Percentiles rank a stretch among this genome's conserved stretches.
phyloP scores from a whole-genome alignment of 2,113 vertebrate species.

The Shinisaurus crocodilurus region DNA sequence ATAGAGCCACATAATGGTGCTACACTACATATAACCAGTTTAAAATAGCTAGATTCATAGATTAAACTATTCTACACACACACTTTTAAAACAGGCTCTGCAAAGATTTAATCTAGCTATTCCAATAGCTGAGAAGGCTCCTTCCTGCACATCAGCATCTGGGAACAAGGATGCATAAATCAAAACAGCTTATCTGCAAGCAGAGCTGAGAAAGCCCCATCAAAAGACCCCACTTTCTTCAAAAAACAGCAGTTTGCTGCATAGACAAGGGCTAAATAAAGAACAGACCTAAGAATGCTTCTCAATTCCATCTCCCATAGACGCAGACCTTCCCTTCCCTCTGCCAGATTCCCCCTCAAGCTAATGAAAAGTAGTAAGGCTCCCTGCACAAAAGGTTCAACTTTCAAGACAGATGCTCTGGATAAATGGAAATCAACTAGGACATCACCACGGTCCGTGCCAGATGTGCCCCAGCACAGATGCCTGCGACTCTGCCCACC shows the following conservation, averaged over 20 bases:
- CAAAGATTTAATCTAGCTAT: neutral
- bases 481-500: neutral
- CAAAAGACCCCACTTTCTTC: neutral
- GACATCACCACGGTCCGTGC: neutral
- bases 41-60: too few species aligned
- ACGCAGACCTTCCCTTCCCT: neutral
- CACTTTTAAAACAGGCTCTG: rapidly evolving
- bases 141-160: too few species aligned
- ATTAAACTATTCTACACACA: neutral
- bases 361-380: neutral
- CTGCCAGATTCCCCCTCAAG: neutral
- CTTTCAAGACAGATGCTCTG: neutral
- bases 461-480: neutral
- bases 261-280: neutral
- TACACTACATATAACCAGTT: too few species aligned
- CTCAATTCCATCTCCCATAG: neutral
- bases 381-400: neutral
- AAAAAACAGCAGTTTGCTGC: neutral
- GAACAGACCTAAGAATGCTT: neutral
- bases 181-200: neutral
- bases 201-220: neutral
- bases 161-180: too few species aligned
- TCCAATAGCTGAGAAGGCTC: neutral
- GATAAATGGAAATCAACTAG: constrained; percentile 23
- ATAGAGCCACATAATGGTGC: neutral